Evolutionary conservation across 2,797 vertebrate species (phyloP), one percentile per base, ranked within the genome.

Genomic region (Echiichthys vipera): DNA sequence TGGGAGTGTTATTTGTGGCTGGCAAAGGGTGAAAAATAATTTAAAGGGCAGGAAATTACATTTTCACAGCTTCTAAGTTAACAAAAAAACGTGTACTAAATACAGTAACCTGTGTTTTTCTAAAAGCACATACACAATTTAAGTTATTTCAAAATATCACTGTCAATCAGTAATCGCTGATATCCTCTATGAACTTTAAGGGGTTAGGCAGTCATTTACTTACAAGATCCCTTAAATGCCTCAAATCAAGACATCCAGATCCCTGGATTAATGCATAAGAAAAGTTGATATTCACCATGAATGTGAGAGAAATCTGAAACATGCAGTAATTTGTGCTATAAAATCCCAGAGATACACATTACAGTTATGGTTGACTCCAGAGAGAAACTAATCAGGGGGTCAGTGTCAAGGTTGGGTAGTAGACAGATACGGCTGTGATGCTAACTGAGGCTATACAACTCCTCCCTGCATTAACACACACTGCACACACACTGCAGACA

Each of bases 11-110:
- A 20, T 67, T 51, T 74, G 68, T 20, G 71, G 49, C 42, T 71
- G 61, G 57, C 47, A 54, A 61, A 37, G 51, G 29, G 39, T 58
- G 59, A 46, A 70, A 56, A 45, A 36, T 83, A 17, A 85, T 85
- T 80, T 68, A 65, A 14, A 30, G 40, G 18, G 25, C 12, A 13
- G 11, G 8, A 45, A 25, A 46, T 2, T 1, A 49, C 49, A 49
- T 51, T 61, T 49, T 45, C 11, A 54, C 22, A 37, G 17, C n/a
- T 47, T 64, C 42, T 18, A 37, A 13, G 17, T 66, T 49, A 34
- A n/a, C n/a, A n/a, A n/a, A n/a, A n/a, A n/a, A n/a, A n/a, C n/a
- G n/a, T n/a, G n/a, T 7, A 40, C 4, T 25, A 11, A 45, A 7
- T 27, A 15, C 1, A 27, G n/a, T 42, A 20, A 22, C 11, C n/a